phyloP scores from a whole-genome alignment of 2,113 vertebrate species.

The Melanotaenia duboulayi region DNA sequence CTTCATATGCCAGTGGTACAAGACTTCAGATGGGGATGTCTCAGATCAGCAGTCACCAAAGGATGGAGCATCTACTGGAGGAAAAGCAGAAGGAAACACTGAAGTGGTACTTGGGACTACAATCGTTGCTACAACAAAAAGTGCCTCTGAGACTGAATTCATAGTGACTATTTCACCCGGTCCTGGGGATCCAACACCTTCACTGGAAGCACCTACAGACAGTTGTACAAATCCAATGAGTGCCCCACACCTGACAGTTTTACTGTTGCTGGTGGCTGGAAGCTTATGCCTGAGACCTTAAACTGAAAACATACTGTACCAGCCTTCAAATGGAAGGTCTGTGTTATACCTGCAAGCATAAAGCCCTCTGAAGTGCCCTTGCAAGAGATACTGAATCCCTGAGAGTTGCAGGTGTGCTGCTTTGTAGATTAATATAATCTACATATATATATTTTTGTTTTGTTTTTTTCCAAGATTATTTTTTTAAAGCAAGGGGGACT shows the following conservation, averaged over 20 bases:
- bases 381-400: conserved; percentile 36
- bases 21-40: conserved; percentile 69
- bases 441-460: too few relatives aligned
- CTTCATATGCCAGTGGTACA: conserved; percentile 85
- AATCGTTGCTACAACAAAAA: conserved; percentile 42
- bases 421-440: conserved; percentile 12
- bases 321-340: conserved; percentile 32
- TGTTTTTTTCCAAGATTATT: neutral
- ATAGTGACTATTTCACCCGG: conserved; percentile 19
- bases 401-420: conserved; percentile 14
- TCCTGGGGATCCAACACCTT: conserved; percentile 27
- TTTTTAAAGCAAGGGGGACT: conserved; percentile 3
- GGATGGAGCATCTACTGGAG: conserved; percentile 54
- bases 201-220: conserved; percentile 36
- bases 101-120: conserved; percentile 24
- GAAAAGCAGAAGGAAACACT: conserved; percentile 9
- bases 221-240: conserved; percentile 6
- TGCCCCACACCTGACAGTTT: conserved; percentile 23
- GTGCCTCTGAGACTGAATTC: conserved; percentile 43
- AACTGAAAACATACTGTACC: conserved; percentile 25
- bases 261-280: conserved; percentile 55
- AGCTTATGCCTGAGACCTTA: conserved; percentile 54
- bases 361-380: conserved; percentile 65
- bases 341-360: conserved; percentile 1
- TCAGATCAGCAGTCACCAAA: conserved; percentile 75